Base-by-base conservation (phyloP, 2,888 invertebrate genomes). In the Metalampra italica region DNA sequence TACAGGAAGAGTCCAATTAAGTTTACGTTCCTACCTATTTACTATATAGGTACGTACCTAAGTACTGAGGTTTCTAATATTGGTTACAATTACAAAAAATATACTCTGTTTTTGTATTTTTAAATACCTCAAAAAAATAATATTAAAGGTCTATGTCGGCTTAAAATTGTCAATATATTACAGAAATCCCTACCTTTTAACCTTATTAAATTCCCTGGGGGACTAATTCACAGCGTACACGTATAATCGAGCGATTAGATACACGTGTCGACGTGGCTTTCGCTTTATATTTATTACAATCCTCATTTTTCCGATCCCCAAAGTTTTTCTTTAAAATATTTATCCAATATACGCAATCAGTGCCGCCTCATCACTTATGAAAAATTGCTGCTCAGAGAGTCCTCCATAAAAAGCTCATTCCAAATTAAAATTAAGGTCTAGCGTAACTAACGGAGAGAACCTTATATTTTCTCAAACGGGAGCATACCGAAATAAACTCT, bases 361-460 rank as follows among this genome's bases (percentile, higher is more conserved):
- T 81, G 80, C 87, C 85, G 88, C 80, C 81, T 84, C 86, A 86
- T 89, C 78, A 84, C 66, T 87, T 86, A 89, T 89, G 85, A 89
- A 88, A 87, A 84, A 89, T 86, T 73, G 86, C 78, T 85, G 75
- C 82, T 73, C 76, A 75, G 68, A 78, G 68, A 83, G 72, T 78
- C 73, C 74, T 82, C 85, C 85, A 86, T 86, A 88, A 88, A 89
- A 89, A 89, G 78, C 82, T 85, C 80, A 85, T 87, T 85, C 75
- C 71, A 84, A 88, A 89, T 89, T 89, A 88, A 89, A 88, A 89
- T 87, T 87, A 86, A 88, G 85, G 84, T 84, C 84, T 87, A 82
- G 78, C 79, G 71, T 78, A 72, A 72, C 79, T 68, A 71, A 78
- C 71, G 74, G 72, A 75, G 70, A 79, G 56, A 65, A 72, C 72